A percentile compares a stretch with the other conserved stretches of the same genome.
Conservation (phyloP, 2,888 invertebrate genomes). For the Dione vanillae region DNA sequence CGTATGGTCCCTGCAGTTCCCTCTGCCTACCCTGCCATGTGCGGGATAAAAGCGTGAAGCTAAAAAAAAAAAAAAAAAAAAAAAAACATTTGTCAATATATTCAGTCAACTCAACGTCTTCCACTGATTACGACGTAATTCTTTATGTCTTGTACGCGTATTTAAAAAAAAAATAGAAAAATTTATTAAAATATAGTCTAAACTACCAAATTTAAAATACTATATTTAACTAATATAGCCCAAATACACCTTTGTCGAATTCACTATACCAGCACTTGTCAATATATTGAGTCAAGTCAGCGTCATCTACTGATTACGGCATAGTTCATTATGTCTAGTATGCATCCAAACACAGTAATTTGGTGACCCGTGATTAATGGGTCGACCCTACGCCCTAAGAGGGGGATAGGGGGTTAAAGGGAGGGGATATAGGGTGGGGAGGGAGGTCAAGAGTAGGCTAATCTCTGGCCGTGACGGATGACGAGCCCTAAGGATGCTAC, state of each 20-base stretch:
- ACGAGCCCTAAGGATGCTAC: conserved; percentile 30
- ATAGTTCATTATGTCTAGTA: conserved; percentile 59
- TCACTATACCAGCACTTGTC: not conserved
- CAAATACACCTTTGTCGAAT: not conserved
- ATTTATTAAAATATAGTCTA: too few relatives aligned
- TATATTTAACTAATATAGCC: not conserved
- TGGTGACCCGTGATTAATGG: conserved; percentile 59
- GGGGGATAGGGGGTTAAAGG: not conserved
- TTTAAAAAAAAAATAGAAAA: too few relatives aligned
- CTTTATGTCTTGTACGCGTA: conserved; percentile 55
- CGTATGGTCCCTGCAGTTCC: too few relatives aligned
- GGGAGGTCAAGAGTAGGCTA: conserved; percentile 41
- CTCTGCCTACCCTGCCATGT: too few relatives aligned
- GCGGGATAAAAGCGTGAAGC: too few relatives aligned
- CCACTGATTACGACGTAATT: conserved; percentile 54
- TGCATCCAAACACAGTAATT: conserved; percentile 60
- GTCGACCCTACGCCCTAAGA: conserved; percentile 18
- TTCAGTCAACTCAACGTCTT: conserved; percentile 26
- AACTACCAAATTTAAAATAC: too few relatives aligned
- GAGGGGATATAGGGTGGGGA: not conserved
- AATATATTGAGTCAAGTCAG: conserved; percentile 30
- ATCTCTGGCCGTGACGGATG: conserved; percentile 56
- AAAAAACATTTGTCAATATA: conserved; percentile 23
- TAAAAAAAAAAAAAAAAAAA: too few relatives aligned
- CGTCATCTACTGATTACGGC: conserved; percentile 44